Evolutionary conservation across 2,113 vertebrate species (phyloP).

Genomic region (Columba janthina): DNA sequence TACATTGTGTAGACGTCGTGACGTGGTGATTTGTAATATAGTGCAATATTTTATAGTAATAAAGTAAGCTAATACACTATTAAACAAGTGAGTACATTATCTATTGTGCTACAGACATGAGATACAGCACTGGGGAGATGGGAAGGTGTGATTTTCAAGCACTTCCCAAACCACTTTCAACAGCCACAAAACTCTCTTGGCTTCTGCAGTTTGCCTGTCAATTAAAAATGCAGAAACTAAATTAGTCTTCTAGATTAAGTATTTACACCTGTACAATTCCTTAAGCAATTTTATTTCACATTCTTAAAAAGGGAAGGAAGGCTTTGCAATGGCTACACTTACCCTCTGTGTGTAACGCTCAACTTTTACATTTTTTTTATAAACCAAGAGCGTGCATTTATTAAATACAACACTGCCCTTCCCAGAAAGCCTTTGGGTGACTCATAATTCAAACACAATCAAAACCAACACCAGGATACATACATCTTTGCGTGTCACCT

Average conservation of each 20-base stretch:
- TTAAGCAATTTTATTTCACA: not conserved
- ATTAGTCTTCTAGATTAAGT: not conserved
- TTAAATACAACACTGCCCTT: not conserved
- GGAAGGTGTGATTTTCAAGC: slow-evolving; percentile 1
- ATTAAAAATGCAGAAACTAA: not conserved
- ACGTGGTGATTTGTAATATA: slow-evolving; percentile 59
- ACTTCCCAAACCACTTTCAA: not conserved
- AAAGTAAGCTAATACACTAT: slow-evolving; percentile 62
- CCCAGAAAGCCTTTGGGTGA: not conserved
- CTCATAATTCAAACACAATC: not conserved
- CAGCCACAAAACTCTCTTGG: not conserved
- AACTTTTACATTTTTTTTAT: not conserved
- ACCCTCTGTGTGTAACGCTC: not conserved
- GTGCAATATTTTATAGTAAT: slow-evolving; percentile 65
- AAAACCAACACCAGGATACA: not conserved
- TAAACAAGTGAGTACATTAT: slow-evolving; percentile 69
- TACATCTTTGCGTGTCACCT: not conserved
- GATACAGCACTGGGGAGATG: slow-evolving; percentile 4
- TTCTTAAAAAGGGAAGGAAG: not conserved
- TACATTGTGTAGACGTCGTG: slow-evolving; percentile 52
- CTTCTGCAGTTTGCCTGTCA: not conserved
- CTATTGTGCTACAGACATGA: slow-evolving; percentile 49
- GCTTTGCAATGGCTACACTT: not conserved
- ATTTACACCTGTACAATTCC: not conserved
- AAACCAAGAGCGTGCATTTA: not conserved